Percentiles rank a stretch among this genome's conserved stretches.
Conservation (phyloP, 2,888 invertebrate genomes). For the Linhomoeus sp. region DNA sequence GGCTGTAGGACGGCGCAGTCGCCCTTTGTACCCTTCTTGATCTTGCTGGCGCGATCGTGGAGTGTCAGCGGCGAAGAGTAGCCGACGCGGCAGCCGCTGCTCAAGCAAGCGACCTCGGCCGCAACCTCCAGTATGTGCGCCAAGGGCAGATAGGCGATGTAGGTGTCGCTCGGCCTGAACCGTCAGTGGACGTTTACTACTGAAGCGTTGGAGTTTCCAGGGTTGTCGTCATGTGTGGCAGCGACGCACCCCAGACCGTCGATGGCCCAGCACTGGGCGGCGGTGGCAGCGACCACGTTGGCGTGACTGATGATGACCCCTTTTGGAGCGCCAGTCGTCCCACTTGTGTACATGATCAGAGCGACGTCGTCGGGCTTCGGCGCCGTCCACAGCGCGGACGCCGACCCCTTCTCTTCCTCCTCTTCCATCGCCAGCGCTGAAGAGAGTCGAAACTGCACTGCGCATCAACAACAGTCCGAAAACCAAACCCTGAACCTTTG, state of each 20-base stretch:
- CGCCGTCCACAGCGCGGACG: slow-evolving; percentile 23
- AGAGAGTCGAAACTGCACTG: no score
- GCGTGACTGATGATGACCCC: slow-evolving; percentile 34
- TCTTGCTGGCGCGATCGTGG: slow-evolving; percentile 54
- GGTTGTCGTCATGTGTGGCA: no score
- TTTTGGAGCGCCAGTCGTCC: slow-evolving; percentile 55
- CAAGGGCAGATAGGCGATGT: slow-evolving; percentile 83
- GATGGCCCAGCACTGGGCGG: slow-evolving; percentile 30
- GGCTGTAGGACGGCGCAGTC: slow-evolving; percentile 76
- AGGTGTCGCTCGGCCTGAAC: slow-evolving; percentile 42
- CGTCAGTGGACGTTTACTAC: not conserved
- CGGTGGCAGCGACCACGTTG: slow-evolving; percentile 33
- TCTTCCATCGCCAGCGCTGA: not conserved
- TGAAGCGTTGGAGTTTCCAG: no score
- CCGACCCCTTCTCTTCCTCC: not conserved
- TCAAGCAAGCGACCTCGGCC: slow-evolving; percentile 39
- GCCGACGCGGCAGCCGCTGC: slow-evolving; percentile 62
- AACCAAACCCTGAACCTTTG: no score
- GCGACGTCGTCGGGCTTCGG: slow-evolving; percentile 60
- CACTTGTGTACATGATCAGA: slow-evolving; percentile 96
- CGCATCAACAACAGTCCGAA: no score
- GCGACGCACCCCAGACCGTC: slow-evolving; percentile 9
- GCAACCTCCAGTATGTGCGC: slow-evolving; percentile 91
- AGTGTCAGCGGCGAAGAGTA: slow-evolving; percentile 80
- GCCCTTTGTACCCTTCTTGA: slow-evolving; percentile 78